phyloP scores from a whole-genome alignment of 1,140 invertebrate species.

The Lepidotrigona ventralis region DNA sequence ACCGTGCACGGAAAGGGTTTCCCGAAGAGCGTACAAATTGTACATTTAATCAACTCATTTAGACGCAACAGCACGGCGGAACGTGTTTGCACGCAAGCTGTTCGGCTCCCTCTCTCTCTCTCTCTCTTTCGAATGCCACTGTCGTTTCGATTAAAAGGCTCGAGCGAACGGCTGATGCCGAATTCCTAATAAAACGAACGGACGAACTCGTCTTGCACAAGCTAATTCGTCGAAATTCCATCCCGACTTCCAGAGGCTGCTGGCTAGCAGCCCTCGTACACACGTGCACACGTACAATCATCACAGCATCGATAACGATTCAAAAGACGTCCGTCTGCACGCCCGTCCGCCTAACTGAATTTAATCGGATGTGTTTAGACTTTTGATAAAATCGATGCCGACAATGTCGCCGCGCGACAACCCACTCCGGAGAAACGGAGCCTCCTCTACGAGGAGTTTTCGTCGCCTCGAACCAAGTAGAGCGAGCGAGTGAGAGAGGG shows the following conservation, averaged over 20 bases:
- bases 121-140: neutral
- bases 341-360: constrained; percentile 22
- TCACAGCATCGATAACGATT: constrained; percentile 2
- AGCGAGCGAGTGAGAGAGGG: neutral
- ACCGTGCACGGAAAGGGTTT: neutral
- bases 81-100: constrained; percentile 28
- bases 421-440: neutral
- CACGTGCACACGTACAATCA: neutral
- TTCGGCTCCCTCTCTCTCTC: neutral
- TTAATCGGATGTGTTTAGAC: constrained; percentile 52
- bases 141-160: constrained; percentile 24
- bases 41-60: constrained; percentile 38
- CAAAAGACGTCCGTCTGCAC: constrained; percentile 3
- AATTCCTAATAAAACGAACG: constrained; percentile 10
- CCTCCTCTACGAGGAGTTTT: neutral
- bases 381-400: constrained; percentile 55
- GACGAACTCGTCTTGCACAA: neutral
- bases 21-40: constrained; percentile 29
- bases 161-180: neutral
- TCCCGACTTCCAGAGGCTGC: neutral
- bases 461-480: neutral
- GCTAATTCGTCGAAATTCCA: constrained; percentile 18
- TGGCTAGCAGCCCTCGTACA: neutral
- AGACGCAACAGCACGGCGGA: constrained; percentile 1
- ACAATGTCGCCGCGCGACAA: constrained; percentile 29